A percentile compares a stretch with the other conserved stretches of the same genome.
These are phyloP conservation scores for Patella caerulea DNA, from an alignment of 2,888 invertebrate species.

Conservation along the genomic window DNA sequence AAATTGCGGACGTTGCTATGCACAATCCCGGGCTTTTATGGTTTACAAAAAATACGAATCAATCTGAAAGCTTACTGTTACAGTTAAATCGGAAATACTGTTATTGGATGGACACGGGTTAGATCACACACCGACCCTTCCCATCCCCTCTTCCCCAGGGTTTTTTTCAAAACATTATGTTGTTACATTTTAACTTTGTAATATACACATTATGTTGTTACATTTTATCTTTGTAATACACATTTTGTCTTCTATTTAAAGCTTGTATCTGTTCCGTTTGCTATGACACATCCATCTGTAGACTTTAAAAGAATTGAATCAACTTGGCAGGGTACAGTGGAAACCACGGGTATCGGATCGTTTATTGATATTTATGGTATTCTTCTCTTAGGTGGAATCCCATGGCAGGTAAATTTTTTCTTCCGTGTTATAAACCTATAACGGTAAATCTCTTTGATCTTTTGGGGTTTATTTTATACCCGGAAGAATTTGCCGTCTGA, in stretches of 20 bases:
- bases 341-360: constrained; percentile 23
- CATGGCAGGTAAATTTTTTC: constrained; percentile 46
- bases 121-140: too few species aligned
- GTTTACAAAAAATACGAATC: too few species aligned
- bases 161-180: too few species aligned
- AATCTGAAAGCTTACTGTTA: too few species aligned
- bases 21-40: too few species aligned
- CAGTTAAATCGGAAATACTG: too few species aligned
- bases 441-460: too few species aligned
- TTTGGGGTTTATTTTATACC: too few species aligned
- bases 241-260: constrained; percentile 61
- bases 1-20: too few species aligned
- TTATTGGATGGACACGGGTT: not conserved
- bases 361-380: constrained; percentile 40
- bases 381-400: constrained; percentile 41
- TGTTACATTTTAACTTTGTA: not conserved
- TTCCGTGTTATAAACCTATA: too few species aligned
- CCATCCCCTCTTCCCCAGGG: too few species aligned
- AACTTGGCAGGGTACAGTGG: constrained; percentile 39
- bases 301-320: constrained; percentile 78
- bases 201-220: not conserved
- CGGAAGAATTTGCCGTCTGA: too few species aligned
- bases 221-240: not conserved
- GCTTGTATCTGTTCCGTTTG: constrained; percentile 98
- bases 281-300: constrained; percentile 90